Base-by-base conservation (phyloP, 2,888 invertebrate genomes). In the Pyralis farinalis region DNA sequence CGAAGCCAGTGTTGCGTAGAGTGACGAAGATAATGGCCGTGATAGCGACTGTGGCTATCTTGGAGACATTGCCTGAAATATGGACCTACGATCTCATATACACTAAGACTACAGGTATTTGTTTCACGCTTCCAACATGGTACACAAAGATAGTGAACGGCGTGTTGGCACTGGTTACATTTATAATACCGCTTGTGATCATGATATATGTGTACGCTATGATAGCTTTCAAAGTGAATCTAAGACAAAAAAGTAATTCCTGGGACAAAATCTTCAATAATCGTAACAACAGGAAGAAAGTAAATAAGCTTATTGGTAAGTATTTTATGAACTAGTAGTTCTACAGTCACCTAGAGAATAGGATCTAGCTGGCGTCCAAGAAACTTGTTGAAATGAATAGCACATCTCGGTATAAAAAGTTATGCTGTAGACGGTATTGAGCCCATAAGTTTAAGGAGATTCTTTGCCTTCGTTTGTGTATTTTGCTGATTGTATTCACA, bases 281-380 rank as follows among this genome's bases (percentile, higher is more conserved):
- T 22, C 60, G 64, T 1, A 63, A 71, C 29, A 71, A 72, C 31
- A 70, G 71, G 25, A 62, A 62, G n/a, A 78, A 63, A 60, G 63
- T 81, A 0, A 75, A 79, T 43, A 78, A 74, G 44, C 65, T 79
- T 31, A 63, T 78, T 53, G 63, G 79, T 81, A 67, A 76, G 72
- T 69, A 0, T 36, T 33, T 27, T 27, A 35, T 10, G 16, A n/a
- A 6, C 2, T 20, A 6, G 1, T 12, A 16, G 33, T 16, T 33
- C n/a, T n/a, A n/a, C n/a, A n/a, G n/a, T n/a, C n/a, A n/a, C n/a
- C n/a, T n/a, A n/a, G n/a, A n/a, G n/a, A n/a, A n/a, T n/a, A n/a
- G n/a, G n/a, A n/a, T n/a, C n/a, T n/a, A n/a, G n/a, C n/a, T n/a
- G n/a, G n/a, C n/a, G n/a, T n/a, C n/a, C n/a, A n/a, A n/a, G n/a